These are phyloP conservation scores for Merluccius polli DNA, from an alignment of 2,797 vertebrate genomes.

Conservation along the genomic window DNA sequence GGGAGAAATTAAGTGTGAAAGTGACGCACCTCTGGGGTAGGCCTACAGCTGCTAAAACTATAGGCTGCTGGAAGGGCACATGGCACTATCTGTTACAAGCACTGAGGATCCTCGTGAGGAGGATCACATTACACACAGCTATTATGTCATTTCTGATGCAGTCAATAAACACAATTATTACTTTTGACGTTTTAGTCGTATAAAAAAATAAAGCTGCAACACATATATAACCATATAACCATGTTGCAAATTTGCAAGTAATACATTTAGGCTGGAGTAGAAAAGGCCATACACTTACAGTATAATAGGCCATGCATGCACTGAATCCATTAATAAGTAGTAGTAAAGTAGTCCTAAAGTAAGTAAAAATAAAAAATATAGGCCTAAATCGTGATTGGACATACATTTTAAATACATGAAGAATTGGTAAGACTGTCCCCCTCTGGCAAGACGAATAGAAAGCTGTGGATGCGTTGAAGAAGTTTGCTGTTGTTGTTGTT, in stretches of 20 bases:
- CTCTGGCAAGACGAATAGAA: too few species aligned
- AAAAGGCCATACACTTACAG: too few species aligned
- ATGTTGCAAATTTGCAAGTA: too few species aligned
- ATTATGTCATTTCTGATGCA: neutral
- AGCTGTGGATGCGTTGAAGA: neutral
- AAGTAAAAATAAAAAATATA: neutral
- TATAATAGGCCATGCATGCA: too few species aligned
- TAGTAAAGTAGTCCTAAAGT: neutral
- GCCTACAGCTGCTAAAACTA: neutral
- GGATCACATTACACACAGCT: neutral
- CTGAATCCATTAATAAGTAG: neutral
- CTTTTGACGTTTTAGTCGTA: neutral
- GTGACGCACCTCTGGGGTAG: neutral
- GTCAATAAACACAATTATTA: neutral
- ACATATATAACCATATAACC: too few species aligned
- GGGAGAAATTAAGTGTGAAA: conserved; percentile 19
- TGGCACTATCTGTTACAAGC: neutral
- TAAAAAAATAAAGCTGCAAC: neutral
- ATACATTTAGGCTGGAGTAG: too few species aligned
- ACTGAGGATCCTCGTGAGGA: too few species aligned
- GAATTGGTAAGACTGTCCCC: too few species aligned
- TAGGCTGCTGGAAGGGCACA: neutral
- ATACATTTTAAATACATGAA: too few species aligned
- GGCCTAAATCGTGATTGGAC: neutral
- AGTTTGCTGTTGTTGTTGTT: too few species aligned